Evolutionary conservation across 2,113 vertebrate genomes (phyloP).

Genomic region (Trogon melanurus): DNA sequence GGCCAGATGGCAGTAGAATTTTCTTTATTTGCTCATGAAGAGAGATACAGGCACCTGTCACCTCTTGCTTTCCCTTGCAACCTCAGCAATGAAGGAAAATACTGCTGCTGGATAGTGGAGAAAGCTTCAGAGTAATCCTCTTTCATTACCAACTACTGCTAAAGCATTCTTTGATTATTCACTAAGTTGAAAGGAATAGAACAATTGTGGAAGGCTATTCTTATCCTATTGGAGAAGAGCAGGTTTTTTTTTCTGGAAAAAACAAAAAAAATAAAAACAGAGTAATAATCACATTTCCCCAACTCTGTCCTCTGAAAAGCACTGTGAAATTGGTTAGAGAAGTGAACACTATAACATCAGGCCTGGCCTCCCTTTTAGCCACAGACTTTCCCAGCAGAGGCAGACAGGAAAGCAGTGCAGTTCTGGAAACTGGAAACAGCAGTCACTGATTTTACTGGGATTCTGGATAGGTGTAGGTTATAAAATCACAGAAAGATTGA

Average conservation of each 20-base stretch:
- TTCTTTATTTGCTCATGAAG: conserved; percentile 9
- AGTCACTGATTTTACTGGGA: background rate
- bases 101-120: conserved; percentile 22
- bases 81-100: conserved; percentile 18
- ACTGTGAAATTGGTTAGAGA: background rate
- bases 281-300: background rate
- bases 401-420: background rate
- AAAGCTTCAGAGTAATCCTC: conserved; percentile 28
- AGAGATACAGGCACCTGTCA: conserved; percentile 28
- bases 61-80: conserved; percentile 6
- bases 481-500: background rate
- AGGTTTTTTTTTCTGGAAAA: conserved; percentile 12
- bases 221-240: conserved; percentile 27
- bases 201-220: conserved; percentile 58
- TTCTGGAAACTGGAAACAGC: background rate
- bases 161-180: conserved; percentile 72
- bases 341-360: background rate
- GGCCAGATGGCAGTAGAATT: conserved; percentile 7
- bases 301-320: background rate
- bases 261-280: background rate
- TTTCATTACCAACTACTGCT: conserved; percentile 37
- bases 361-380: background rate
- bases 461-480: background rate
- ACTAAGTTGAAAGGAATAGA: conserved; percentile 48
- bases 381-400: background rate